Evolutionary conservation across 2,888 invertebrate species (phyloP).

Genomic region (Ophion costatus): DNA sequence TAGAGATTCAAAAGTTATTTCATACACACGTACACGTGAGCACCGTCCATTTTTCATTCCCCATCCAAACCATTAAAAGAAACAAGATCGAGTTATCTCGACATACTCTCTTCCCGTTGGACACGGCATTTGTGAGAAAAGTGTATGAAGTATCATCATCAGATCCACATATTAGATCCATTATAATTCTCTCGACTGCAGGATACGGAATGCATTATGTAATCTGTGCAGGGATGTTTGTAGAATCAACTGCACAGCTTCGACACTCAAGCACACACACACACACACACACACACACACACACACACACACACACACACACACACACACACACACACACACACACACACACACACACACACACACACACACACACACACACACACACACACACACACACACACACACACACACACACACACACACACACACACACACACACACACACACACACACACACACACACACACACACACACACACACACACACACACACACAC

Average conservation of each 20-base stretch:
- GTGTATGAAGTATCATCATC: slow-evolving; percentile 46
- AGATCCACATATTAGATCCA: slow-evolving; percentile 58
- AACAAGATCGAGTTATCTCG: not conserved
- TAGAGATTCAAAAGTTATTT: no score
- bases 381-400: no score
- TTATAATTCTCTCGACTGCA: slow-evolving; percentile 62
- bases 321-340: no score
- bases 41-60: not conserved
- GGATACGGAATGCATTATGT: slow-evolving; percentile 70
- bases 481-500: no score
- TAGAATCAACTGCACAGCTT: slow-evolving; percentile 24
- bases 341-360: no score
- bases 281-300: no score
- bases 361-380: no score
- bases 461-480: no score
- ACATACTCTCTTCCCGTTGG: slow-evolving; percentile 9
- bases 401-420: not conserved
- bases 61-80: not conserved
- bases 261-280: not conserved
- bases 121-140: slow-evolving; percentile 6
- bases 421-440: no score
- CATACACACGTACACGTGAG: no score
- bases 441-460: no score
- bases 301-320: no score
- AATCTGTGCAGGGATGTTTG: slow-evolving; percentile 62